phyloP scores from a whole-genome alignment of 2,113 vertebrate species.

The Pteronura brasiliensis region DNA sequence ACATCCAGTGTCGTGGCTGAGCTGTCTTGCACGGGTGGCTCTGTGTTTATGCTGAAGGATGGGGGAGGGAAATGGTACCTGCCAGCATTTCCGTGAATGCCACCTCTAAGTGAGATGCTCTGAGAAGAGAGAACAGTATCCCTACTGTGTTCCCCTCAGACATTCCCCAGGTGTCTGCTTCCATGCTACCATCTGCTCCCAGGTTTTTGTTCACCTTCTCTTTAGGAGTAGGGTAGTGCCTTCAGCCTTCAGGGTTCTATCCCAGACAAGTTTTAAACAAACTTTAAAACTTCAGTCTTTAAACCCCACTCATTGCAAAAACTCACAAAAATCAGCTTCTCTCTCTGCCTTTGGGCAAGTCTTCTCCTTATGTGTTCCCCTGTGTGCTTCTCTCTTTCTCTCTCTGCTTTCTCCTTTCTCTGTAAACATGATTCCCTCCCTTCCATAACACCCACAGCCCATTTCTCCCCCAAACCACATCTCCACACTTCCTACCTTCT shows the following conservation, averaged over 20 bases:
- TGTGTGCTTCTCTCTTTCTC: neutral
- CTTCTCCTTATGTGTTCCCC: neutral
- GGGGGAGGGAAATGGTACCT: neutral
- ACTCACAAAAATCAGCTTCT: neutral
- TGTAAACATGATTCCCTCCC: neutral
- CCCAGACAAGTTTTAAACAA: neutral
- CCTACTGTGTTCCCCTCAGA: neutral
- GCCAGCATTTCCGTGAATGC: neutral
- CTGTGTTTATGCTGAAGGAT: neutral
- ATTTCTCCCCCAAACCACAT: neutral
- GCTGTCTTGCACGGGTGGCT: neutral
- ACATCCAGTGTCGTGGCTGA: neutral
- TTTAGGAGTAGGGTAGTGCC: neutral
- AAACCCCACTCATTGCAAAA: neutral
- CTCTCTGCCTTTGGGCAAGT: neutral
- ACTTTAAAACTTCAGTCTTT: neutral
- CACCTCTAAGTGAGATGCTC: neutral
- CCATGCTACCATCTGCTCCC: neutral
- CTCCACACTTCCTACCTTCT: neutral
- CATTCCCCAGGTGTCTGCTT: neutral
- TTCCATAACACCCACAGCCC: neutral
- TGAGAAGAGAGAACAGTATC: neutral
- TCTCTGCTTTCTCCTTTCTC: neutral
- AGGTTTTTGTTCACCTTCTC: neutral
- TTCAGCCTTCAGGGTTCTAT: neutral